phyloP scores from a whole-genome alignment of 1,140 invertebrate genomes.

The Mesaphorura yosii region DNA sequence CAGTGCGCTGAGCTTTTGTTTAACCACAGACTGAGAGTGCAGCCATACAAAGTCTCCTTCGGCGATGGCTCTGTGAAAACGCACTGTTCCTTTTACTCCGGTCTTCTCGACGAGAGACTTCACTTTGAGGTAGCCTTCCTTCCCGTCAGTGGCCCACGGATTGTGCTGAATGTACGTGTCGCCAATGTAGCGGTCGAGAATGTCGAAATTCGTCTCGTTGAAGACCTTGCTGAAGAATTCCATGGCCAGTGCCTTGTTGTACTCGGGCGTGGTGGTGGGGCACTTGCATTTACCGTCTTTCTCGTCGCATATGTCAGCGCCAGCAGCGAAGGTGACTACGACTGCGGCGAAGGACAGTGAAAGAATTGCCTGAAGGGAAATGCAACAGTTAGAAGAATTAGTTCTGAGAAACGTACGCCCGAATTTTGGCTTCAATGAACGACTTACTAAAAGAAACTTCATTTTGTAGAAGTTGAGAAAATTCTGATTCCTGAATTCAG shows the following conservation, averaged over 20 bases:
- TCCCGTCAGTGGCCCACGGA: not conserved
- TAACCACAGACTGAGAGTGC: not conserved
- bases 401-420: too few relatives aligned
- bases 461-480: too few relatives aligned
- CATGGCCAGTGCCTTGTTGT: not conserved
- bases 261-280: too few relatives aligned
- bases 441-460: too few relatives aligned
- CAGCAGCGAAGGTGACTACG: too few relatives aligned
- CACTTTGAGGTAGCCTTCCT: not conserved
- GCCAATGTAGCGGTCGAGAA: not conserved
- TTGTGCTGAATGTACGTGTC: not conserved
- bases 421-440: too few relatives aligned
- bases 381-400: too few relatives aligned
- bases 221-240: not conserved
- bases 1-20: not conserved
- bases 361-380: too few relatives aligned
- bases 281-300: too few relatives aligned
- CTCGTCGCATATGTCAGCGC: too few relatives aligned
- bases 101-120: not conserved
- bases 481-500: too few relatives aligned
- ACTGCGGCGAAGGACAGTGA: too few relatives aligned
- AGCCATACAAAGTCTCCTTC: not conserved
- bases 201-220: not conserved
- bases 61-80: not conserved
- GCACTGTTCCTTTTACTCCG: not conserved